These are phyloP conservation scores for Alexandromys fortis DNA, from an alignment of 2,113 vertebrate species.

Conservation along the genomic window DNA sequence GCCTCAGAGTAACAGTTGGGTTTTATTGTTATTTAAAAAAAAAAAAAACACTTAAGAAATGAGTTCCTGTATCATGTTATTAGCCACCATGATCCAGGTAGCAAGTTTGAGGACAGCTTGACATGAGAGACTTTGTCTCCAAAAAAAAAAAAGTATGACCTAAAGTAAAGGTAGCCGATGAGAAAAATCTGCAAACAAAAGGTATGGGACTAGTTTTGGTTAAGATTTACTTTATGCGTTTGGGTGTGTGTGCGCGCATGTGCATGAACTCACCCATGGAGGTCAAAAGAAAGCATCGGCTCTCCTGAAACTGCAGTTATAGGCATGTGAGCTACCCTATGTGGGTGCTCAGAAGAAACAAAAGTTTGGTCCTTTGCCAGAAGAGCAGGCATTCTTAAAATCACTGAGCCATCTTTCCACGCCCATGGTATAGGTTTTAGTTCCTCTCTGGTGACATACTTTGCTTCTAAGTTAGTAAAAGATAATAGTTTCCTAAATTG, in stretches of 20 bases:
- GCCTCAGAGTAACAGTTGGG: background rate
- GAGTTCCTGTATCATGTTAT: background rate
- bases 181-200: background rate
- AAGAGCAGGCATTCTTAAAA: background rate
- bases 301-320: too few species aligned
- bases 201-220: background rate
- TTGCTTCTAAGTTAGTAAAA: background rate
- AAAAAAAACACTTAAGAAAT: background rate
- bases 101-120: background rate
- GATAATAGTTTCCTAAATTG: background rate
- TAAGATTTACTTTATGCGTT: background rate
- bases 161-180: background rate
- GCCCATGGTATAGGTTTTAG: background rate
- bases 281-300: background rate
- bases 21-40: background rate
- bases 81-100: background rate
- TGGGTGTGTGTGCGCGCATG: too few species aligned
- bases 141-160: background rate
- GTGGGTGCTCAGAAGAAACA: background rate
- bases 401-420: background rate
- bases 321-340: background rate
- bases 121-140: background rate
- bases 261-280: too few species aligned
- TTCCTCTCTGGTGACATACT: background rate
- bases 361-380: background rate